Evolutionary conservation across 2,113 vertebrate genomes (phyloP).

Genomic region (Montifringilla adamsi): DNA sequence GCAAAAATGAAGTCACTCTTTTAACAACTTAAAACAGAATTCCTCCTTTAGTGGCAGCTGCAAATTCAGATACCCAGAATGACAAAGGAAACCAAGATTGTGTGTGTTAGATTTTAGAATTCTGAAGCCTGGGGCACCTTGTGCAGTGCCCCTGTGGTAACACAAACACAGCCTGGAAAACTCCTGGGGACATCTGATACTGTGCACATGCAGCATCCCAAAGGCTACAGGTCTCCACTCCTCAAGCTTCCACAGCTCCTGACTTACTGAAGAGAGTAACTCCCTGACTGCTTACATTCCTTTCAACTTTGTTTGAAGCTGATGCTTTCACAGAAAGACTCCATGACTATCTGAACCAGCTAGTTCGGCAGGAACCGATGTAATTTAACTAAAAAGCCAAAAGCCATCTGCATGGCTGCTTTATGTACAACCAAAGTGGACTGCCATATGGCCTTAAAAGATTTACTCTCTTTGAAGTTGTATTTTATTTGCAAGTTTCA

Average conservation of each 20-base stretch:
- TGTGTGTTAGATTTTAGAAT: background rate
- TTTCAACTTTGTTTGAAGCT: background rate
- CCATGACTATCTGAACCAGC: background rate
- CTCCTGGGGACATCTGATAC: background rate
- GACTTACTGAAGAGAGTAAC: background rate
- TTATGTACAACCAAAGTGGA: fast-evolving
- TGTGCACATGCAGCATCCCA: background rate
- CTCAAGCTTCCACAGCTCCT: background rate
- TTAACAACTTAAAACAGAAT: background rate
- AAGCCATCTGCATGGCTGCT: background rate
- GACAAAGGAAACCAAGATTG: background rate
- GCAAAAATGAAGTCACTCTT: background rate
- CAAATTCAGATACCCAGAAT: background rate
- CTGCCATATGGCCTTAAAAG: background rate
- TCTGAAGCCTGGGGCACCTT: background rate
- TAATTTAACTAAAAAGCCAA: background rate
- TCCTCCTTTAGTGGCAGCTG: background rate
- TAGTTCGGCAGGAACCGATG: background rate
- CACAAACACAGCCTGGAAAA: background rate
- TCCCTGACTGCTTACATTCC: background rate
- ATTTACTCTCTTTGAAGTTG: background rate
- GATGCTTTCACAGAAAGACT: background rate
- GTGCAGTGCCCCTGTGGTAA: background rate
- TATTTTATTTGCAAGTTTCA: background rate
- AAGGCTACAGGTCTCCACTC: background rate